These are phyloP conservation scores for Zoanthus solanderi DNA, from an alignment of 92 coral and sea anemone genomes.

Conservation along the genomic window DNA sequence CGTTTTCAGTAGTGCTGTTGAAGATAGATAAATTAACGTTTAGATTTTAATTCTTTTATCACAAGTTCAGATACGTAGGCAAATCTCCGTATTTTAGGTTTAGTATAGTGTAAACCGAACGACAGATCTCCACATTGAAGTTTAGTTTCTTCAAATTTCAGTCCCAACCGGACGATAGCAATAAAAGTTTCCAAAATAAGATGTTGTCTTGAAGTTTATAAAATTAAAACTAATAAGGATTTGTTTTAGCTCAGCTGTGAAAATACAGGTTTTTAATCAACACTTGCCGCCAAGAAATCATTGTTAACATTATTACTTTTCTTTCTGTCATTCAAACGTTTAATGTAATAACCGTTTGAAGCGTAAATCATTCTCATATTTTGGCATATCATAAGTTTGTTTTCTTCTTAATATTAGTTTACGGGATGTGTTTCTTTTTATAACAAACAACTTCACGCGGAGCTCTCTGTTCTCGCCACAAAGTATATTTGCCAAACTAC, in stretches of 20 bases:
- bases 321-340: slow-evolving; percentile 9
- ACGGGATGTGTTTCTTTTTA: slow-evolving; percentile 16
- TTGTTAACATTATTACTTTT: slow-evolving; percentile 17
- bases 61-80: not conserved
- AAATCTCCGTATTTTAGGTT: not conserved
- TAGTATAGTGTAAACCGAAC: not conserved
- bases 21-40: not conserved
- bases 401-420: slow-evolving; percentile 11
- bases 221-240: not conserved
- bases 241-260: slow-evolving; percentile 14
- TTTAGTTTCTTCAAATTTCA: not conserved
- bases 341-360: slow-evolving; percentile 26
- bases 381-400: not conserved
- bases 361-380: not conserved
- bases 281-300: slow-evolving; percentile 1
- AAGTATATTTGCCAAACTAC: slow-evolving; percentile 34
- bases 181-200: not conserved
- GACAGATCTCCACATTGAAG: not conserved
- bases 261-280: slow-evolving; percentile 16
- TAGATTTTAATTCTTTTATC: not conserved
- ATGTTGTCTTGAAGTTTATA: not conserved
- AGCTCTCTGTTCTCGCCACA: not conserved
- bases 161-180: not conserved
- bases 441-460: not conserved
- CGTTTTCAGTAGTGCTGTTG: not conserved